These are phyloP conservation scores for Sebastes kiyomatsui DNA, from an alignment of 2,797 vertebrate genomes.

Conservation along the genomic window DNA sequence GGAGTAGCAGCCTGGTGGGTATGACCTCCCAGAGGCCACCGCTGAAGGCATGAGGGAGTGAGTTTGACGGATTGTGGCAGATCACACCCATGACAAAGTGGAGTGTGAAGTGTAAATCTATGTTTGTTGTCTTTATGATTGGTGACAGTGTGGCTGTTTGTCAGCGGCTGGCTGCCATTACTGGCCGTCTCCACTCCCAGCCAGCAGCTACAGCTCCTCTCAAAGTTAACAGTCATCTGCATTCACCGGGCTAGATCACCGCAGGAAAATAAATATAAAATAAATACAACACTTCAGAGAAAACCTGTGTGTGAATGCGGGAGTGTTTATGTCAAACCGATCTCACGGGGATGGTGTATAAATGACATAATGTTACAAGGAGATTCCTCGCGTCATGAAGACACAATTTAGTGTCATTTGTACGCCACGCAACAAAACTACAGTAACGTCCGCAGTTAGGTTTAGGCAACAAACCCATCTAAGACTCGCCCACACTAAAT, in stretches of 20 bases:
- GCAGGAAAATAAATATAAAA: not conserved
- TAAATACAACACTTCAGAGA: not conserved
- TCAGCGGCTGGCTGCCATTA: conserved; percentile 38
- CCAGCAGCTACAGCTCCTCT: conserved; percentile 33
- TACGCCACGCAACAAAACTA: no score
- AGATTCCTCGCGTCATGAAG: no score
- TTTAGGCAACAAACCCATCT: no score
- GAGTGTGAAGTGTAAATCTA: conserved; percentile 55
- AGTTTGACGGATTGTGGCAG: conserved; percentile 46
- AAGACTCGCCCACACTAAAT: no score
- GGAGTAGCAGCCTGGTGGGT: not conserved
- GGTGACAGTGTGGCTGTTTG: conserved; percentile 43
- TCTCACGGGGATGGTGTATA: no score
- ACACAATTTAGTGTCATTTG: no score
- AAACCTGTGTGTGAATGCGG: not conserved
- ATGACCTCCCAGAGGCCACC: not conserved
- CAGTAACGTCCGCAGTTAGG: no score
- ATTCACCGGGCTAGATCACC: not conserved
- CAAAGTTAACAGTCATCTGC: conserved; percentile 48
- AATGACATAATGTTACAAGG: no score
- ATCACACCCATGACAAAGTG: conserved; percentile 55
- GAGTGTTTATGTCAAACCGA: not conserved
- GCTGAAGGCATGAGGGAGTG: conserved; percentile 1
- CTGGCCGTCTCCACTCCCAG: conserved; percentile 19
- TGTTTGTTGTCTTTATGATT: conserved; percentile 58